Conservation (phyloP, 2,797 vertebrate genomes). For the Pipistrellus pipistrellus region DNA sequence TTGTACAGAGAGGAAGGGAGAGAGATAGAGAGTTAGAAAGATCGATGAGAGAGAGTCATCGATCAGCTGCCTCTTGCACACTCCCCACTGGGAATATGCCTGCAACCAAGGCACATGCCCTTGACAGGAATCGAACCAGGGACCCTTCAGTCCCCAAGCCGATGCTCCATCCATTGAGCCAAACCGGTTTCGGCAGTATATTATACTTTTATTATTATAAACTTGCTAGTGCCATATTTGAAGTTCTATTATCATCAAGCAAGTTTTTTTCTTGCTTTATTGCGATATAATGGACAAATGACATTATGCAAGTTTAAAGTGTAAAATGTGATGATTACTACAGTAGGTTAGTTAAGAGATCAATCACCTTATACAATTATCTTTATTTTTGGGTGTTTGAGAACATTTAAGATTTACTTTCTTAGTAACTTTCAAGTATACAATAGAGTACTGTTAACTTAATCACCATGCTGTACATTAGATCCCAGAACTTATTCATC, state of each 20-base stretch:
- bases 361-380: not conserved
- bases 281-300: not conserved
- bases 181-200: no score
- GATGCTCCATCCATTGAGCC: no score
- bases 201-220: no score
- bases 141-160: no score
- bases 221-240: not conserved
- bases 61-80: no score
- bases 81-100: no score
- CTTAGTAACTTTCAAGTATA: not conserved
- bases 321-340: not conserved
- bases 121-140: no score
- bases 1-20: no score
- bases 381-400: not conserved
- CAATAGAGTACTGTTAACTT: not conserved
- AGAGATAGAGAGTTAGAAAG: no score
- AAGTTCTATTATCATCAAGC: not conserved
- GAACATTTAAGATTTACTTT: not conserved
- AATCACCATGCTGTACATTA: not conserved
- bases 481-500: not conserved
- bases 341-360: not conserved
- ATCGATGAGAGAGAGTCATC: no score
- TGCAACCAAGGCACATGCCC: no score
- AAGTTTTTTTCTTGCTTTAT: not conserved
- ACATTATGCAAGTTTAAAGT: not conserved